Percentiles rank a stretch among this genome's conserved stretches.
Evolutionary conservation across 1,140 invertebrate genomes (phyloP).

Genomic region (Orius insidiosus): DNA sequence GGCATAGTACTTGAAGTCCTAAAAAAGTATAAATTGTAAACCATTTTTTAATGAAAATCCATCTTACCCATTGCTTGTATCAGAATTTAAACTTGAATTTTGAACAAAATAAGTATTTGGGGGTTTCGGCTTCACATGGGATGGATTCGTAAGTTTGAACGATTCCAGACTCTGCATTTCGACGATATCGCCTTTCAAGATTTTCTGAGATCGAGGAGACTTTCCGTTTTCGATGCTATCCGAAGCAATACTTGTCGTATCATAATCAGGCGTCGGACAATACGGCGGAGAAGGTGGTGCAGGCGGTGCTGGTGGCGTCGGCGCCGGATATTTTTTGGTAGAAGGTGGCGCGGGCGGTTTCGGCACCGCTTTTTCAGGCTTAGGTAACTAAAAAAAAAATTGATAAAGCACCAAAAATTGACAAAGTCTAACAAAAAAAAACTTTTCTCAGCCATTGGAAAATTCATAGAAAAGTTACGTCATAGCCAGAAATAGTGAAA

Average conservation of each 20-base stretch:
- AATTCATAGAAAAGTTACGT: too few relatives aligned
- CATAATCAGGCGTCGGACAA: slow-evolving; percentile 46
- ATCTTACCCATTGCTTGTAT: slow-evolving; percentile 13
- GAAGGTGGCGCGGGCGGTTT: slow-evolving; percentile 9
- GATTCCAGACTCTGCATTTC: slow-evolving; percentile 56
- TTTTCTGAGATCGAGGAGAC: slow-evolving; percentile 11
- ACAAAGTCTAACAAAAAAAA: too few relatives aligned
- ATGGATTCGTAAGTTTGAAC: slow-evolving; percentile 42
- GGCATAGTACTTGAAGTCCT: slow-evolving; percentile 23
- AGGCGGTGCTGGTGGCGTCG: slow-evolving; percentile 26
- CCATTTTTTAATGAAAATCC: slow-evolving; percentile 18
- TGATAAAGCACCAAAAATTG: not conserved
- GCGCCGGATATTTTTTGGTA: slow-evolving; percentile 8
- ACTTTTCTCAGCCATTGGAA: too few relatives aligned
- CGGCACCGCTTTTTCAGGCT: slow-evolving; percentile 1
- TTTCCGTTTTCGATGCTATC: slow-evolving; percentile 16
- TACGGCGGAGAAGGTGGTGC: slow-evolving; percentile 26
- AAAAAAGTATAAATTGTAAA: slow-evolving; percentile 1
- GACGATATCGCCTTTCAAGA: slow-evolving; percentile 28
- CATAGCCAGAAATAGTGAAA: too few relatives aligned
- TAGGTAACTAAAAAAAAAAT: slow-evolving; percentile 24
- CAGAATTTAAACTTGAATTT: slow-evolving; percentile 22
- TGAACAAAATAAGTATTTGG: slow-evolving; percentile 45
- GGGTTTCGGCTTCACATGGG: slow-evolving; percentile 37
- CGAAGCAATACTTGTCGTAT: slow-evolving; percentile 25